These are phyloP conservation scores for Diabrotica balteata DNA, from an alignment of 2,888 invertebrate genomes.

Conservation along the genomic window DNA sequence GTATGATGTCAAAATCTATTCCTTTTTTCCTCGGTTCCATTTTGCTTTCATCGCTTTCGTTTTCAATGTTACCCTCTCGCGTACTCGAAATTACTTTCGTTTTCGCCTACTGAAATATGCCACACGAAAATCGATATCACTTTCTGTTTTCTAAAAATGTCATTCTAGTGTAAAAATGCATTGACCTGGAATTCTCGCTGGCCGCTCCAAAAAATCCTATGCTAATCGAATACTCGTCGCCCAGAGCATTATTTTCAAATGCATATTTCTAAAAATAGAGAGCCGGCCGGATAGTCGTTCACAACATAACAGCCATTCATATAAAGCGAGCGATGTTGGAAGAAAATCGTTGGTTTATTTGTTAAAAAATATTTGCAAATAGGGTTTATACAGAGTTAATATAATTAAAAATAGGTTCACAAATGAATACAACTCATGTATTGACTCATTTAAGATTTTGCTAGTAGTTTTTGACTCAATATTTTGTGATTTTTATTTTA, in stretches of 20 bases:
- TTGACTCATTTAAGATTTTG: too few species aligned
- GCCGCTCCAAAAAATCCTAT: not conserved
- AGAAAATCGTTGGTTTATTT: not conserved
- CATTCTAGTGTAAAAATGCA: not conserved
- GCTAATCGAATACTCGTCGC: not conserved
- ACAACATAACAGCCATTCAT: not conserved
- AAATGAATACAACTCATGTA: too few species aligned
- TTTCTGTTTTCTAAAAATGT: not conserved
- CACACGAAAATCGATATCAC: not conserved
- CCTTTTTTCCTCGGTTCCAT: not conserved
- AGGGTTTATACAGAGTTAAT: too few species aligned
- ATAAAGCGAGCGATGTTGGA: not conserved
- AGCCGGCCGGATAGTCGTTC: not conserved
- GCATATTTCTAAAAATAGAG: not conserved
- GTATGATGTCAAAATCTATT: not conserved
- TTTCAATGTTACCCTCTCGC: too few species aligned
- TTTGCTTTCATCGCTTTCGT: too few species aligned
- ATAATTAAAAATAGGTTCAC: too few species aligned
- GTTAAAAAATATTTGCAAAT: too few species aligned
- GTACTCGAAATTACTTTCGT: too few species aligned
- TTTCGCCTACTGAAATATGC: too few species aligned
- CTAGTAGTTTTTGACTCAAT: too few species aligned
- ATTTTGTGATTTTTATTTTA: too few species aligned
- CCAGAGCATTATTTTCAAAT: not conserved
- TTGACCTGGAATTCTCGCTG: constrained; percentile 1